Conservation (phyloP, 2,113 vertebrate species). For the Alethe castanea region DNA sequence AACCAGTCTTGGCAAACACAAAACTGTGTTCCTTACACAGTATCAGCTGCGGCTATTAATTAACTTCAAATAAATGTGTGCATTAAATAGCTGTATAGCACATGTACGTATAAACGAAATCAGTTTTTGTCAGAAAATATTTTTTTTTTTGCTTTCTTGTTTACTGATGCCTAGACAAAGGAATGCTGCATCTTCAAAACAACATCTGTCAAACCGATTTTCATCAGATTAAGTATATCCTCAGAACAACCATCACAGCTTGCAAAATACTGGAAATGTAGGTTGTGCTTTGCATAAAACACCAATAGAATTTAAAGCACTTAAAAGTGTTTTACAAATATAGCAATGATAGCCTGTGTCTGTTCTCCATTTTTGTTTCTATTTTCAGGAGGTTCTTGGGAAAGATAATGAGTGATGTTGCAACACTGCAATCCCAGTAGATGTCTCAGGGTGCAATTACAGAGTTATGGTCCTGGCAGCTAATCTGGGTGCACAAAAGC, state of each 20-base stretch:
- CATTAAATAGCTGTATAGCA: background rate
- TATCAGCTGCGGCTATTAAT: background rate
- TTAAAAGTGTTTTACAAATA: background rate
- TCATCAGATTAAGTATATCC: constrained; percentile 67
- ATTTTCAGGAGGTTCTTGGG: background rate
- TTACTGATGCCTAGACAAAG: constrained; percentile 34
- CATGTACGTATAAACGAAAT: background rate
- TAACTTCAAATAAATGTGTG: background rate
- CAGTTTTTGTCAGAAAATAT: background rate
- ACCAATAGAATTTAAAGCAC: constrained; percentile 27
- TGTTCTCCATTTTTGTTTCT: background rate
- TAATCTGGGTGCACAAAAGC: background rate
- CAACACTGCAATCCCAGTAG: background rate
- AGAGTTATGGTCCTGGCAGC: background rate
- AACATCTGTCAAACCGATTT: constrained; percentile 67
- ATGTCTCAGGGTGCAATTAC: background rate
- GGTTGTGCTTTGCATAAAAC: constrained; percentile 23
- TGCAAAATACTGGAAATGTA: constrained; percentile 52
- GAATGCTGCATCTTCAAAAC: constrained; percentile 53
- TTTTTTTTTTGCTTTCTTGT: constrained; percentile 4
- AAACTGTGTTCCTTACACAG: background rate
- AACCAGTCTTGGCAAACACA: background rate
- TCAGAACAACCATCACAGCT: constrained; percentile 30
- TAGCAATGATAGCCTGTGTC: background rate
- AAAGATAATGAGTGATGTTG: background rate